Evolutionary conservation across 2,797 vertebrate species (phyloP).

Genomic region (Sebastiscus albofasciatus): DNA sequence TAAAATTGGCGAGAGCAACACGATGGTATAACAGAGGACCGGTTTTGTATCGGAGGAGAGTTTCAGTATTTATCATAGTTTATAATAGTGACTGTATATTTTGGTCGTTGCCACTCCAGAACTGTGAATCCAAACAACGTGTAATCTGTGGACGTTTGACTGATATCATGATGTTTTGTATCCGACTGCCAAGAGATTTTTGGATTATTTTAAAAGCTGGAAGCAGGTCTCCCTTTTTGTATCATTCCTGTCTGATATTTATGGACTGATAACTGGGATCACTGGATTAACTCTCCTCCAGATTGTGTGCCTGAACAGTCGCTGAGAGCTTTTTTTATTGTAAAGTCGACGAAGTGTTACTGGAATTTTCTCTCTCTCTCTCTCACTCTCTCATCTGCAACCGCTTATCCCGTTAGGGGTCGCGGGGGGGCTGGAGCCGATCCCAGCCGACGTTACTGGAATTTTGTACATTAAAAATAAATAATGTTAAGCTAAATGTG

Average conservation of each 20-base stretch:
- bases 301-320: constrained; percentile 49
- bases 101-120: constrained; percentile 51
- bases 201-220: constrained; percentile 55
- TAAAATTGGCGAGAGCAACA: constrained; percentile 97
- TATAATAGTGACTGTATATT: constrained; percentile 53
- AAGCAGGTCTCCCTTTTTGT: constrained; percentile 57
- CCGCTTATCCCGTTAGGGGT: too few relatives aligned
- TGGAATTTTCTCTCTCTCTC: too few relatives aligned
- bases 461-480: constrained; percentile 44
- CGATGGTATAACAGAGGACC: constrained; percentile 91
- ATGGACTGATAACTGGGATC: constrained; percentile 57
- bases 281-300: constrained; percentile 45
- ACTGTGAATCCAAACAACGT: constrained; percentile 49
- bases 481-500: constrained; percentile 34
- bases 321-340: constrained; percentile 27
- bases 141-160: constrained; percentile 30
- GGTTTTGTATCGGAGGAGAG: constrained; percentile 9
- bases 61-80: constrained; percentile 85
- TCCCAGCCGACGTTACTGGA: too few relatives aligned
- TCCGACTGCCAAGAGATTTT: constrained; percentile 35
- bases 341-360: constrained; percentile 53
- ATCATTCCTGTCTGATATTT: constrained; percentile 54
- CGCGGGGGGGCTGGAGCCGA: too few relatives aligned
- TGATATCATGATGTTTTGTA: constrained; percentile 43
- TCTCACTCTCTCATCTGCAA: too few relatives aligned